Evolutionary conservation across 2,888 invertebrate species (phyloP), one percentile per base, ranked within the genome.

Genomic region (Tholera decimalis): DNA sequence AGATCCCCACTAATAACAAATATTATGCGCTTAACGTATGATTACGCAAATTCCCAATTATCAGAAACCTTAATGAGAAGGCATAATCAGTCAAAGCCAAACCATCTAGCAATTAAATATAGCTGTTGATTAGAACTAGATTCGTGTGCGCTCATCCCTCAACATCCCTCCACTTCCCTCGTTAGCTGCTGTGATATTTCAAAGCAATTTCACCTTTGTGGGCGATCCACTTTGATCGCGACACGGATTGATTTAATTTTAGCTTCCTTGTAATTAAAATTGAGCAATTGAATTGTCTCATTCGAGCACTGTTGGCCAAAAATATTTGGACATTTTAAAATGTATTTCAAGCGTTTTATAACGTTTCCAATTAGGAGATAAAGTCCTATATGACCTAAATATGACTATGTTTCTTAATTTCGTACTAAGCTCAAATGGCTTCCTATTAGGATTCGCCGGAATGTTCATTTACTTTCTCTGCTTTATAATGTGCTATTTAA

Each of bases 121-220:
- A 62, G 65, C 61, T 75, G 84, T 82, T 85, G 79, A 87, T 89
- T 87, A 87, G 84, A 80, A 59, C 80, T 82, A 84, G 70, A 85
- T 82, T 89, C 82, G 80, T 80, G 72, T 83, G 85, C 83, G 68
- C 74, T 22, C 58, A 63, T 59, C 49, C 50, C 53, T 59, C 68
- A 61, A 41, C 50, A 77, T 71, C 57, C 51, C 59, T 81, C 67
- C 59, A 72, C 71, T 72, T 41, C 76, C 77, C 85, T 89, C 86
- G 86, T 92, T 89, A 91, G 86, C 75, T 51, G 75, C 68, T 71
- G 80, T 75, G 83, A 82, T 85, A 88, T 87, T 91, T 90, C 89
- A 92, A 88, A 92, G 91, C 84, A 90, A 89, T 90, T 80, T 89
- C 89, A 88, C 88, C 92, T 90, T 91, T 92, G 89, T 88, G 82